Base-by-base conservation (phyloP, 2,888 invertebrate genomes). In the Epiblema foenella region DNA sequence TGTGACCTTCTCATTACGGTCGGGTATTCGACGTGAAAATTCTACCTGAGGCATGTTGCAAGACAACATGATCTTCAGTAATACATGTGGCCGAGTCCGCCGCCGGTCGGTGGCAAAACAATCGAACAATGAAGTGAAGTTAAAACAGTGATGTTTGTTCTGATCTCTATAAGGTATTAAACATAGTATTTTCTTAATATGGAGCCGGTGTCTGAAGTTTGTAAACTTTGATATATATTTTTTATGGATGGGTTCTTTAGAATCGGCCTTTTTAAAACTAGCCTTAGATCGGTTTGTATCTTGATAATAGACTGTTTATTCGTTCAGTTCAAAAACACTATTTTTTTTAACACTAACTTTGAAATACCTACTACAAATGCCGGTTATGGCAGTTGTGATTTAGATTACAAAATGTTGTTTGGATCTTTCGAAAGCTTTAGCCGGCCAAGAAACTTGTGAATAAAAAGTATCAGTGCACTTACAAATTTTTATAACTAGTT, bases 1-100 rank as follows among this genome's bases (percentile, higher is more conserved):
- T 60, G 18, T 73, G 51, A 71, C 74, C 82, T 82, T 78, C 77
- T 78, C 66, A 76, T 79, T 70, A 76, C 76, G 72, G 82, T 74
- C 82, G 88, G 81, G 74, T 91, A 82, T 78, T 80, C 83, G 75
- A 85, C 87, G 86, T 89, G 88, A 88, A 90, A 90, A 88, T 85
- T 80, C 80, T 90, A 90, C 89, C 90, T 89, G 88, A 39, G 64
- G 81, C 82, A 77, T 83, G 79, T 80, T 83, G 85, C 80, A 83
- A 83, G 81, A 80, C 82, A 80, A 80, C 80, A 79, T 79, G 81
- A 65, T 77, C 76, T 77, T 87, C 84, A 91, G 91, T 92, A 81
- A 85, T 87, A 84, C 83, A 81, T 83, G 85, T 85, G 86, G 80
- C 83, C 83, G 76, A 75, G 85, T 75, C 76, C 75, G 78, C 81